phyloP scores from a whole-genome alignment of 2,888 invertebrate genomes.

The Emesis russula region DNA sequence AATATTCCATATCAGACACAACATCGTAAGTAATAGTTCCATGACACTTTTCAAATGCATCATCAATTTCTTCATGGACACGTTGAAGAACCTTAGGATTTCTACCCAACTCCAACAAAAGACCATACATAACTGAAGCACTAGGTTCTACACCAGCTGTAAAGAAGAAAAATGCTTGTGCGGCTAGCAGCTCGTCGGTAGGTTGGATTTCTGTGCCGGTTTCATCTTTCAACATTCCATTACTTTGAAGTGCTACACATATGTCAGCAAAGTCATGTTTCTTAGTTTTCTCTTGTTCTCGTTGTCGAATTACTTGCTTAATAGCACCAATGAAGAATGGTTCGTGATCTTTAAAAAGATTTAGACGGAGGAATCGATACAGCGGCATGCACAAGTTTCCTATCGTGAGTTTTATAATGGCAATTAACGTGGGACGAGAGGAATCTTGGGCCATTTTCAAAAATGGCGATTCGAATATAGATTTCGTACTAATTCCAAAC shows the following conservation, averaged over 20 bases:
- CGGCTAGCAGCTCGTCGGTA: slow-evolving; percentile 91
- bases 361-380: slow-evolving; percentile 74
- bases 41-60: slow-evolving; percentile 85
- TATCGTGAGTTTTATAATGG: slow-evolving; percentile 88
- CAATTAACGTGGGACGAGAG: slow-evolving; percentile 76
- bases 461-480: neutral
- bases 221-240: slow-evolving; percentile 88
- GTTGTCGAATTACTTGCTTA: slow-evolving; percentile 74
- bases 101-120: slow-evolving; percentile 91
- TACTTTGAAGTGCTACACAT: slow-evolving; percentile 75
- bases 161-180: slow-evolving; percentile 92
- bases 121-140: slow-evolving; percentile 90
- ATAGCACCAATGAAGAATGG: slow-evolving; percentile 84
- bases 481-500: slow-evolving; percentile 89
- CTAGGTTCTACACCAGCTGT: slow-evolving; percentile 92
- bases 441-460: slow-evolving; percentile 85
- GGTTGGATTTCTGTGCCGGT: slow-evolving; percentile 90
- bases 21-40: slow-evolving; percentile 90
- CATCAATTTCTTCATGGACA: slow-evolving; percentile 91
- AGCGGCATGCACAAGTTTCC: slow-evolving; percentile 78
- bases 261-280: slow-evolving; percentile 32
- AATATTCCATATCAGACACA: slow-evolving; percentile 90
- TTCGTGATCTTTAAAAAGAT: slow-evolving; percentile 80
- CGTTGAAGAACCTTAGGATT: slow-evolving; percentile 90
- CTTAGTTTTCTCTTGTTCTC: slow-evolving; percentile 50